These are phyloP conservation scores for Gymnopithys bicolor DNA, from an alignment of 2,797 vertebrate genomes.

Conservation along the genomic window DNA sequence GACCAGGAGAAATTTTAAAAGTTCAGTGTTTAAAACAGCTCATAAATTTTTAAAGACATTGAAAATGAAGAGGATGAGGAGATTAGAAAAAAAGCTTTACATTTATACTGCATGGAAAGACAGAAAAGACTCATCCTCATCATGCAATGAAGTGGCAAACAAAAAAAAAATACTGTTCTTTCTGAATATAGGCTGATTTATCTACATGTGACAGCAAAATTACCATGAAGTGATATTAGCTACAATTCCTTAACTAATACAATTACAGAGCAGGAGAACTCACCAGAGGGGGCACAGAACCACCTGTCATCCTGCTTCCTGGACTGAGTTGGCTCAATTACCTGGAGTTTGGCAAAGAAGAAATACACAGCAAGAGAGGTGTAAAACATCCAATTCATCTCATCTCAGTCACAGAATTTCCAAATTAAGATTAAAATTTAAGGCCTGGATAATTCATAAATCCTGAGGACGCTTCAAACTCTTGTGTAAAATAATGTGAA, in stretches of 20 bases:
- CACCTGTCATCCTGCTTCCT: neutral
- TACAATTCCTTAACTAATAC: neutral
- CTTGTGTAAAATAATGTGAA: neutral
- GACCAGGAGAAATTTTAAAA: neutral
- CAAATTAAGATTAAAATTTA: slow-evolving; percentile 3
- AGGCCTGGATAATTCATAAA: neutral
- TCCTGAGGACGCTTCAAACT: neutral
- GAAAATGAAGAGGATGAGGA: neutral
- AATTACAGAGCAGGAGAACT: neutral
- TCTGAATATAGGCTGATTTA: neutral
- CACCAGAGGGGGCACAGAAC: neutral
- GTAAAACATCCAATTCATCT: neutral
- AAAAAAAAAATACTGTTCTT: neutral
- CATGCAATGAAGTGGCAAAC: neutral
- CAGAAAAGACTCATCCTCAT: neutral
- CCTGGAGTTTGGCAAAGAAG: neutral
- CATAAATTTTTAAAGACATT: neutral
- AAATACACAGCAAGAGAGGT: neutral
- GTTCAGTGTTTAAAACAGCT: neutral
- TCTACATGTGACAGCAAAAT: neutral
- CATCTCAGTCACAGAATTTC: neutral
- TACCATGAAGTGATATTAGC: neutral
- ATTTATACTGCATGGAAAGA: neutral
- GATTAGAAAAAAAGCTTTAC: neutral
- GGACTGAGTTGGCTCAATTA: neutral